A percentile compares a stretch with the other conserved stretches of the same genome.
phyloP scores from a whole-genome alignment of 2,797 vertebrate species.

The Podargus strigoides region DNA sequence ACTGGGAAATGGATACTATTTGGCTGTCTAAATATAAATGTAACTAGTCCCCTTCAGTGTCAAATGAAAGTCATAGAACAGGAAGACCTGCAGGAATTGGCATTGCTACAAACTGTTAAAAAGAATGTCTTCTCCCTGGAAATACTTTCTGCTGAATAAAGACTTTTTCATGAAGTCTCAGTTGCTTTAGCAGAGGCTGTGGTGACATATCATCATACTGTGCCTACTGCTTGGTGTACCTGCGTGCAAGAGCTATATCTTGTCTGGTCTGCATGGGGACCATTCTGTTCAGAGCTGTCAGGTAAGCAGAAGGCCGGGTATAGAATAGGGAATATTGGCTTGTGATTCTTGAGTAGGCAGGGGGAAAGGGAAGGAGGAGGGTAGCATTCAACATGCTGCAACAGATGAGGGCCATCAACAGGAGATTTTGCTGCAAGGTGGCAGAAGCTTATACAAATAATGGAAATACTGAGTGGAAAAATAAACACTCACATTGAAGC shows the following conservation, averaged over 20 bases:
- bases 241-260: background rate
- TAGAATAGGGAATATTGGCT: background rate
- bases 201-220: background rate
- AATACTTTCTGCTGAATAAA: background rate
- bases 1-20: background rate
- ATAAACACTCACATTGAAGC: background rate
- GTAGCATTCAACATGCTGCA: background rate
- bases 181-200: conserved; percentile 10
- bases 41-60: background rate
- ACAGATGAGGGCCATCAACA: conserved; percentile 50
- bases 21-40: background rate
- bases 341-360: background rate
- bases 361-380: background rate
- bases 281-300: conserved; percentile 12
- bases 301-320: conserved; percentile 32
- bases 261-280: conserved; percentile 32
- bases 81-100: background rate
- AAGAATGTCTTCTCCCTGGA: background rate
- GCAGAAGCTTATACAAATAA: conserved; percentile 32
- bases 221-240: background rate
- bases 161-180: background rate
- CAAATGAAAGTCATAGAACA: background rate
- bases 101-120: background rate
- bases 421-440: conserved; percentile 37
- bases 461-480: conserved; percentile 16